These are phyloP conservation scores for Macrocentrus cingulum DNA, from an alignment of 1,140 invertebrate species.

Conservation along the genomic window DNA sequence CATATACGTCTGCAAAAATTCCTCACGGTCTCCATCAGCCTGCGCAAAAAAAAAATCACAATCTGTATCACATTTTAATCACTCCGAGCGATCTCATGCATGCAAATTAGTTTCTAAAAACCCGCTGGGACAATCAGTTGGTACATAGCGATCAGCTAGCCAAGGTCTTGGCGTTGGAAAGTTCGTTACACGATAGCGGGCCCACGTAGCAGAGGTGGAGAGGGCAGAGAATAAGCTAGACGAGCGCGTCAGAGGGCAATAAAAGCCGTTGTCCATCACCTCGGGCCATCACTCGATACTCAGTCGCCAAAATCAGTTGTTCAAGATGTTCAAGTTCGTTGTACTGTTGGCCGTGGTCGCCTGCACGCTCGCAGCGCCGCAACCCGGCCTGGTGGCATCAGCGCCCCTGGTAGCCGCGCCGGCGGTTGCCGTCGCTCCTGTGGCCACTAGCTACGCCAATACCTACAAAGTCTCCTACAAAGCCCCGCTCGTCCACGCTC, in stretches of 20 bases:
- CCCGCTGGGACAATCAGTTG: no score
- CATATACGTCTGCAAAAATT: not conserved
- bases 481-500: slow-evolving; percentile 19
- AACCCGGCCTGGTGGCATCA: slow-evolving; percentile 22
- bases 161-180: no score
- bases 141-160: no score
- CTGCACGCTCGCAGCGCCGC: slow-evolving; percentile 33
- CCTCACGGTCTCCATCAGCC: not conserved
- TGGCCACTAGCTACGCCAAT: slow-evolving; percentile 48
- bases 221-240: no score
- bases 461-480: slow-evolving; percentile 36
- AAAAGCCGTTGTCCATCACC: slow-evolving; percentile 17
- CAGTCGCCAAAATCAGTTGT: slow-evolving; percentile 23
- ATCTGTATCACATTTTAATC: no score
- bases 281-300: slow-evolving; percentile 27
- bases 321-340: slow-evolving; percentile 30
- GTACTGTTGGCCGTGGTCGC: slow-evolving; percentile 45
- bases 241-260: slow-evolving; percentile 25
- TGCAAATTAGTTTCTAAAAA: no score
- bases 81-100: no score
- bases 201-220: no score
- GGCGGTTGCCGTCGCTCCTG: slow-evolving; percentile 29
- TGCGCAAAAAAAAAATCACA: no score
- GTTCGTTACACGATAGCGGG: no score
- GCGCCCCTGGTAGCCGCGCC: slow-evolving; percentile 27